Evolutionary conservation across 2,113 vertebrate genomes (phyloP), one percentile per base, ranked within the genome.

Genomic region (Sclerurus mexicanus): DNA sequence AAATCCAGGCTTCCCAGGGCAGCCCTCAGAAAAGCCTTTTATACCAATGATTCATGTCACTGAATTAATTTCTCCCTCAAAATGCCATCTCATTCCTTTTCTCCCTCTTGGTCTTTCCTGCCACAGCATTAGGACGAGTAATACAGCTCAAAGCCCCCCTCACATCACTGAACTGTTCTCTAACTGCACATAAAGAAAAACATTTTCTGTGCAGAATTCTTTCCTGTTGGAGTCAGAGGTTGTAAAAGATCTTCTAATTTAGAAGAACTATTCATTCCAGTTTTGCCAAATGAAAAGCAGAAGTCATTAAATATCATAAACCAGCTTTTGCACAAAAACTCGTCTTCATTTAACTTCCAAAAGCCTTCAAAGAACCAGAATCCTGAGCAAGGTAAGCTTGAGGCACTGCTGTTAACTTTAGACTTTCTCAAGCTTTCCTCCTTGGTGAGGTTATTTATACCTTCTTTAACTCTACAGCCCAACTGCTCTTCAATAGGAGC

Each of bases 21-120:
- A 87, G 87, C 77, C 77, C 87, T 53, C 87, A 78, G 69, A 85
- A 74, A 69, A 81, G 89, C 89, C 87, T 87, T 93, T 78, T 74
- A 63, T 17, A 55, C 17, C 40, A 31, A n/a, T 1, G 3, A 37
- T 28, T 69, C 39, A 19, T 7, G 27, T 15, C 3, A 16, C 63
- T 46, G 62, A 88, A 95, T 52, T 83, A 3, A 56, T 78, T 28
- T 33, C 35, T 64, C 58, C 64, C 63, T 69, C 12, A 1, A 73
- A 95, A 83, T 9, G 44, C 40, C 44, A 56, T 6, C 80, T 88
- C 83, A 21, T n/a, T 35, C 8, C 68, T 33, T 50, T 73, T 33
- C 52, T 69, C 50, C n/a, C 30, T 67, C 49, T 44, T 37, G 56
- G 50, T 58, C 60, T 63, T 58, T 80, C 9, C 37, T 40, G 63